A percentile compares a stretch with the other conserved stretches of the same genome.
These are phyloP conservation scores for Octodon degus DNA, from an alignment of 2,113 vertebrate genomes.

Conservation along the genomic window DNA sequence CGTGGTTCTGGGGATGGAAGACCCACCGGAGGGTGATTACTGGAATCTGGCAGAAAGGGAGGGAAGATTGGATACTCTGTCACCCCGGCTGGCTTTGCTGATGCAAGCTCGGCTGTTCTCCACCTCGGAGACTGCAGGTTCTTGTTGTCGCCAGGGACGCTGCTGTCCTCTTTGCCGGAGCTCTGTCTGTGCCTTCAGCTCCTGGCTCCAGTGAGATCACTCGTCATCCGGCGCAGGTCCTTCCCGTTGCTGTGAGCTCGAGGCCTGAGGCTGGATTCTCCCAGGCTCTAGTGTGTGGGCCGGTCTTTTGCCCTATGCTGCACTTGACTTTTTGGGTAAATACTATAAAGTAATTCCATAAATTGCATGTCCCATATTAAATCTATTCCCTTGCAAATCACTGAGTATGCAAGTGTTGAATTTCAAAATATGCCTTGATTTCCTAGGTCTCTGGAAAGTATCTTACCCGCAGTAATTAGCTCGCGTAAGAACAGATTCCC, in stretches of 20 bases:
- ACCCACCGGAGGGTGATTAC: background rate
- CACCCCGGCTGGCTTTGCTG: background rate
- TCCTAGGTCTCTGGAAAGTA: background rate
- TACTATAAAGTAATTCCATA: background rate
- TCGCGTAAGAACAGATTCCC: background rate
- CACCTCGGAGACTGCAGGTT: background rate
- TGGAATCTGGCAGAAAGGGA: background rate
- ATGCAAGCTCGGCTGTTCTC: background rate
- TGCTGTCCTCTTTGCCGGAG: background rate
- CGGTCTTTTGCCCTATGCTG: background rate
- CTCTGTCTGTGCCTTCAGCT: background rate
- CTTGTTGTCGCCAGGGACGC: background rate
- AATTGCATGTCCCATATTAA: background rate
- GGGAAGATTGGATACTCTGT: background rate
- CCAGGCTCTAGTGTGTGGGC: background rate
- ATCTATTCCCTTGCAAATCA: background rate
- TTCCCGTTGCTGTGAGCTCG: background rate
- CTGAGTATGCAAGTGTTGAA: background rate
- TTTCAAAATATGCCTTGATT: conserved; percentile 14
- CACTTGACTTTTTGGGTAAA: background rate
- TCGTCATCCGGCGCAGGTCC: background rate
- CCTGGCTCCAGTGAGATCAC: background rate
- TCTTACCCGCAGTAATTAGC: background rate
- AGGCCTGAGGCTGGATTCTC: background rate
- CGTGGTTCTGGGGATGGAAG: background rate